Evolutionary conservation across 2,888 invertebrate species (phyloP), one percentile per base, ranked within the genome.

Genomic region (Anodontia alba): DNA sequence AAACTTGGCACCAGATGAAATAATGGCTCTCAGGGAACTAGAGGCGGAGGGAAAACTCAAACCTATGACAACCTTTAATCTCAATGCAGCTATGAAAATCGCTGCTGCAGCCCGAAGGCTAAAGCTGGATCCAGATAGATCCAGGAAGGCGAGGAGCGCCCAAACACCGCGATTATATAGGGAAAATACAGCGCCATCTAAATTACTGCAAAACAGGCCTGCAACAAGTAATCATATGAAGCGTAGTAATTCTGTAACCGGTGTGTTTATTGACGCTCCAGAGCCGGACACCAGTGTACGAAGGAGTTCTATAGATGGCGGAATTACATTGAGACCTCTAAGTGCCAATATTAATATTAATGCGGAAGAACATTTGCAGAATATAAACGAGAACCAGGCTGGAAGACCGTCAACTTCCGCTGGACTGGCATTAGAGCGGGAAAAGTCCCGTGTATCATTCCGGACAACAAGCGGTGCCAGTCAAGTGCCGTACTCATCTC

Each of bases 31-130:
- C 26, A 81, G 90, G 42, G 79, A 90, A 26, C 74, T 92, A 62
- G 93, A 93, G 54, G 76, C 80, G 1, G 87, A 91, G 57, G 92
- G 92, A 15, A 90, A 90, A 77, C 76, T 93, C 7, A 88, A 86
- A 69, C 86, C 90, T 0, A 71, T 78, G n/a, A 88, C 83, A 3
- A 78, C 87, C 0, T 86, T 90, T 36, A 88, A 89, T 69, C 71
- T 90, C 20, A 91, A 90, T 57, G 89, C 90, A 38, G 89, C 92
- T 1, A 73, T 91, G 68, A 92, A 92, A 79, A 93, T 93, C 33
- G 91, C 92, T 0, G 90, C 91, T 0, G 92, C 93, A 5, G 90
- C 90, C 7, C 81, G 88, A 31, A 76, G 92, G 49, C 85, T 93
- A 5, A 92, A 91, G 69, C 80, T 91, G 23, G 82, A 80, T 42